These are phyloP conservation scores for Natrix natrix DNA, from an alignment of 2,797 vertebrate genomes.

Conservation along the genomic window DNA sequence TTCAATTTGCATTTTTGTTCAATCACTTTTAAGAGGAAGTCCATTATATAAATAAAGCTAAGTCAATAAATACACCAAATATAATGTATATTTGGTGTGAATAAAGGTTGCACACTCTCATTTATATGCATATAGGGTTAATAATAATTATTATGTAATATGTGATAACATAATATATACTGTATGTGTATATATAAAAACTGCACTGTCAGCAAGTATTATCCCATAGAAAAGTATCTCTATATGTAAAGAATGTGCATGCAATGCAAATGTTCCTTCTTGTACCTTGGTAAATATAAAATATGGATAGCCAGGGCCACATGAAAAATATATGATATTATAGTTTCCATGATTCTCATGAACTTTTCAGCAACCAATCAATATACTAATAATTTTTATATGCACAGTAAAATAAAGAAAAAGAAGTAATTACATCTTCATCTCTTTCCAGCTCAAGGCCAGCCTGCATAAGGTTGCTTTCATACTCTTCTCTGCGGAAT, in stretches of 20 bases:
- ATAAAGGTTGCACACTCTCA: background rate
- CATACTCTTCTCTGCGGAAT: slow-evolving; percentile 85
- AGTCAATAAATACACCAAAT: too few relatives aligned
- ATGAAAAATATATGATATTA: background rate
- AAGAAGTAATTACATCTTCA: slow-evolving; percentile 77
- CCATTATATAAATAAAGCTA: background rate
- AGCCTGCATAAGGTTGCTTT: slow-evolving; percentile 86
- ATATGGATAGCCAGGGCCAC: background rate
- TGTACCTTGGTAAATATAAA: background rate
- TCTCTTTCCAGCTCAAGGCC: slow-evolving; percentile 92
- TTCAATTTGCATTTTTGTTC: background rate
- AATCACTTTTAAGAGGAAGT: background rate
- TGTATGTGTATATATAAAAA: background rate
- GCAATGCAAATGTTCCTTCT: background rate
- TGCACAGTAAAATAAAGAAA: background rate
- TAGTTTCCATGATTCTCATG: background rate
- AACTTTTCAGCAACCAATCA: background rate
- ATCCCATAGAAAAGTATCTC: background rate
- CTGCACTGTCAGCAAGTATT: background rate
- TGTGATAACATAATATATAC: too few relatives aligned
- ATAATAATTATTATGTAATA: too few relatives aligned
- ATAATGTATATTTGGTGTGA: background rate
- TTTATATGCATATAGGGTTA: background rate
- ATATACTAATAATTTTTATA: background rate
- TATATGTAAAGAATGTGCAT: background rate